phyloP scores from a whole-genome alignment of 2,888 invertebrate species.

The Heliconius aoede region DNA sequence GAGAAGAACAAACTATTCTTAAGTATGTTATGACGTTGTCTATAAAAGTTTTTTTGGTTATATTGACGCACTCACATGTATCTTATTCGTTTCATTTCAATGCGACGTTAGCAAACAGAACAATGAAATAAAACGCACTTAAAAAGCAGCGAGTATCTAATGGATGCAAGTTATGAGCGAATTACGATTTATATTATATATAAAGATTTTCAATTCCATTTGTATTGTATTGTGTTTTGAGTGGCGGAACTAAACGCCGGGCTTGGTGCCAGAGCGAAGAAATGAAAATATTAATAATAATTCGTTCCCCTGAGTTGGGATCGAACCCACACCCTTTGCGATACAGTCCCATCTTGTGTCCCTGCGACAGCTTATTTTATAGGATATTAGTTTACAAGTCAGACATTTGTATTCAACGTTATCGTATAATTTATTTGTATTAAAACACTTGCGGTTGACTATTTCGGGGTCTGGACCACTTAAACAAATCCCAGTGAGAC shows the following conservation, averaged over 20 bases:
- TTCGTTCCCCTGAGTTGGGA: too few relatives aligned
- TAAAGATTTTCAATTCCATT: too few relatives aligned
- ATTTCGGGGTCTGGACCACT: conserved; percentile 61
- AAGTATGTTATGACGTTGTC: too few relatives aligned
- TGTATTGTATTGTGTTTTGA: background rate
- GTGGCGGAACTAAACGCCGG: too few relatives aligned
- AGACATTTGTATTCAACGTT: background rate
- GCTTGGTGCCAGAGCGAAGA: too few relatives aligned
- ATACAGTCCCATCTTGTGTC: too few relatives aligned
- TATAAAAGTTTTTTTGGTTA: too few relatives aligned
- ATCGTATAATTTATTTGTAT: conserved; percentile 52
- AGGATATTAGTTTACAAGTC: background rate
- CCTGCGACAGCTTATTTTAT: too few relatives aligned
- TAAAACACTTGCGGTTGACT: conserved; percentile 55
- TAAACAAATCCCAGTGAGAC: conserved; percentile 73
- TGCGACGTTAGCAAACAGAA: conserved; percentile 2
- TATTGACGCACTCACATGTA: background rate
- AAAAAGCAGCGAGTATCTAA: background rate
- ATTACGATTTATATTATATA: background rate
- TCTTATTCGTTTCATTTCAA: conserved; percentile 6
- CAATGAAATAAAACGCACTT: conserved; percentile 21
- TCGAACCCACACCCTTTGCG: too few relatives aligned
- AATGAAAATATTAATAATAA: too few relatives aligned
- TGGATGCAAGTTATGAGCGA: background rate
- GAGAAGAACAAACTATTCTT: too few relatives aligned